Base-by-base conservation (phyloP, 2,113 vertebrate genomes). In the Dipodomys merriami region DNA sequence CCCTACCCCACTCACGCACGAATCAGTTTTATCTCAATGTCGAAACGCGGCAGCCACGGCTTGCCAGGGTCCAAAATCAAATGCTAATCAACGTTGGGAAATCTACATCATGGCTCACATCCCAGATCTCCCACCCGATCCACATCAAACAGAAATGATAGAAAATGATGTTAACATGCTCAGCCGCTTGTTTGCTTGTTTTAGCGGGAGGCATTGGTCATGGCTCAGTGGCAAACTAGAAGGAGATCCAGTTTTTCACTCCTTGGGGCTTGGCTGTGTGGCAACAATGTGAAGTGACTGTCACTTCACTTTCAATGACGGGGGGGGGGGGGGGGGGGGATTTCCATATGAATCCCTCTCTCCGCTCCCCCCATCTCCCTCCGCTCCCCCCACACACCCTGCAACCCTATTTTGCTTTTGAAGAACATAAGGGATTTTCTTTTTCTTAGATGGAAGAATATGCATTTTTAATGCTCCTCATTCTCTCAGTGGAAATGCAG, bases 101-200 rank as follows among this genome's bases (percentile, higher is more conserved):
- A 97, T 97, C 97, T 97, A 94, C 97, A 97, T 95, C 87, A 94
- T 98, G 98, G 97, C 98, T 98, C 73, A 88, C 91, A 46, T 97
- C 98, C 98, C 98, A 98, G 98, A 97, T 96, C 97, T 97, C 97
- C 96, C 92, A 96, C 97, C 96, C 97, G 94, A 97, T 96, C 98
- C 97, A 95, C 96, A 97, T 98, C 97, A 98, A 97, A 97, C 86
- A 95, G 97, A 97, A 98, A 98, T 97, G 97, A 98, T 98, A 97
- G 96, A 91, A 98, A 98, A 98, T 97, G 69, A 97, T 97, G 98
- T 98, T 97, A 98, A 97, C 97, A 97, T 95, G 97, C 97, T 97
- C 44, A 0, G 96, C 94, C 86, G 88, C 96, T 97, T 97, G 97
- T 98, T 97, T 97, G 96, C 97, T 97, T 97, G 95, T 98, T 98